A percentile compares a stretch with the other conserved stretches of the same genome.
phyloP scores from a whole-genome alignment of 2,888 invertebrate species.

The Limenitis camilla region DNA sequence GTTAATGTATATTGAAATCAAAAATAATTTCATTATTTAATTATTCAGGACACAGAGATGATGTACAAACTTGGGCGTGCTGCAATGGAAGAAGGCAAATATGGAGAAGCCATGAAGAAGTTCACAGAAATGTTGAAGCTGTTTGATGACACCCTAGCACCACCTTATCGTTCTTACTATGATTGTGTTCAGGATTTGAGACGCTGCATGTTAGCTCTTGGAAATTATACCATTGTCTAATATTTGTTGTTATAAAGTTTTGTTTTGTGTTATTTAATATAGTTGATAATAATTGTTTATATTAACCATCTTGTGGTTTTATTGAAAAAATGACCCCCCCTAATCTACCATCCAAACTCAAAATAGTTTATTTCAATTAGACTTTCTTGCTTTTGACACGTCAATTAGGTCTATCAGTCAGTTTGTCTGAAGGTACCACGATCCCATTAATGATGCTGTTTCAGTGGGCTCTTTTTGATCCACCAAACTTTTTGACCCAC shows the following conservation, averaged over 20 bases:
- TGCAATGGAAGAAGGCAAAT: constrained; percentile 76
- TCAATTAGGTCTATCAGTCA: no score
- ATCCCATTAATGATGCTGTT: no score
- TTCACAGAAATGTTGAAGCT: constrained; percentile 79
- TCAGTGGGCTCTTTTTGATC: no score
- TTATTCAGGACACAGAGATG: constrained; percentile 79
- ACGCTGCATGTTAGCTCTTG: constrained; percentile 79
- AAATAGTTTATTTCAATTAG: no score
- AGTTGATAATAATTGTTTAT: no score
- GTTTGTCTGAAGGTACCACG: no score
- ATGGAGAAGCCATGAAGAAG: constrained; percentile 77
- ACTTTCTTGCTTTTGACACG: no score
- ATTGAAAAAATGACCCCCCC: no score
- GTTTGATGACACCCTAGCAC: constrained; percentile 78
- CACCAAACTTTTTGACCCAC: no score
- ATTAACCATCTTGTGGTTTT: no score
- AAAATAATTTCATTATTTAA: not conserved
- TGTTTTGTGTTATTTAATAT: not conserved
- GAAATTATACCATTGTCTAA: constrained; percentile 70
- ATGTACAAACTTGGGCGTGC: constrained; percentile 77
- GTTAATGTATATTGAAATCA: no score
- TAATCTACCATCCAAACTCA: no score
- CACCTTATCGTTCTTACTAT: constrained; percentile 84
- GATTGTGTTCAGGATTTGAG: constrained; percentile 82
- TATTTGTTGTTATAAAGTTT: not conserved